A percentile compares a stretch with the other conserved stretches of the same genome.
These are phyloP conservation scores for Eulemur coronatus DNA, from an alignment of 2,797 vertebrate genomes.

Conservation along the genomic window DNA sequence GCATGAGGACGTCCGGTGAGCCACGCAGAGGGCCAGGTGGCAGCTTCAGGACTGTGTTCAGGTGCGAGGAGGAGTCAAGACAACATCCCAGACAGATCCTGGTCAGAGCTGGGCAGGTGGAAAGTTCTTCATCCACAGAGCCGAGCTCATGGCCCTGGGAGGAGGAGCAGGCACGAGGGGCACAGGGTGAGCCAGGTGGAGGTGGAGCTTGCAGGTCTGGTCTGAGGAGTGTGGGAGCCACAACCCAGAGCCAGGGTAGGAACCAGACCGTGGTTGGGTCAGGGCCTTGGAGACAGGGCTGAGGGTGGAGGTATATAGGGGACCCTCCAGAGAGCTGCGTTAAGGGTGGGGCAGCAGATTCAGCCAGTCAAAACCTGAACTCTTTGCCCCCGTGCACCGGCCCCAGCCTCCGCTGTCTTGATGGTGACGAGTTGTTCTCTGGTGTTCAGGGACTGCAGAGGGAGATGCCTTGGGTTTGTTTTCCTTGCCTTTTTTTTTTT, in stretches of 20 bases:
- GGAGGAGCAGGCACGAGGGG: neutral
- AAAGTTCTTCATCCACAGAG: neutral
- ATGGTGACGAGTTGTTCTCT: no score
- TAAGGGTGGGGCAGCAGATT: neutral
- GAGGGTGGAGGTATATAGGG: neutral
- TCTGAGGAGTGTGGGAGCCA: neutral
- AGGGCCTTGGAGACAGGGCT: neutral
- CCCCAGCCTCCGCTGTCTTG: neutral
- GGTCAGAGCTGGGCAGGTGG: neutral
- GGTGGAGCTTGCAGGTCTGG: rapidly evolving
- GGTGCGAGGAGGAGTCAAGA: no score
- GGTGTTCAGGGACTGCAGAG: no score
- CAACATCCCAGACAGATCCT: neutral
- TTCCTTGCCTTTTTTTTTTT: neutral
- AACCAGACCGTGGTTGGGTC: no score
- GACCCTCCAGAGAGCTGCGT: neutral
- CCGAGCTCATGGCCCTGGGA: rapidly evolving
- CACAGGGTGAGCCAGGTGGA: neutral
- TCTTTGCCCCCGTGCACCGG: rapidly evolving
- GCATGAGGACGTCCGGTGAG: neutral
- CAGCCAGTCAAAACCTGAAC: neutral
- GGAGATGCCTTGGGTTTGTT: neutral
- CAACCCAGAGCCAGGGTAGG: neutral
- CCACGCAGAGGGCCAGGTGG: neutral
- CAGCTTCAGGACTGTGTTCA: neutral